These are phyloP conservation scores for Aplysia californica DNA, from an alignment of 1,140 invertebrate species.

Conservation along the genomic window DNA sequence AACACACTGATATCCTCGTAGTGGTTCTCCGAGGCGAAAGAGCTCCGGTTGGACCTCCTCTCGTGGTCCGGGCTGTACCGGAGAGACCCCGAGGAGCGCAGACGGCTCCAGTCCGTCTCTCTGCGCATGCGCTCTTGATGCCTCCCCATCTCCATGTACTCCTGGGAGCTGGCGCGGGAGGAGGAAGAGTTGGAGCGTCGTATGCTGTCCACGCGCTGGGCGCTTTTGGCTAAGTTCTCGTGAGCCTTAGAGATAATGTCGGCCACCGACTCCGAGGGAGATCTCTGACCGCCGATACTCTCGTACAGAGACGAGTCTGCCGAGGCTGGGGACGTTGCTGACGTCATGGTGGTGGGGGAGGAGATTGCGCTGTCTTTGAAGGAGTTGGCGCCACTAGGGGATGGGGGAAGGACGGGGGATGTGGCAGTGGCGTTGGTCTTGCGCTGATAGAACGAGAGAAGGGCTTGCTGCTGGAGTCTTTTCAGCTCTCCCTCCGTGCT, in stretches of 20 bases:
- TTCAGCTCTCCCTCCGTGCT: constrained; percentile 78
- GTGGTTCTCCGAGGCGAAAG: constrained; percentile 36
- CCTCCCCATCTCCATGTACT: constrained; percentile 58
- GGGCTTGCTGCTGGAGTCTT: constrained; percentile 84
- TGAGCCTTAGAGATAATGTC: constrained; percentile 39
- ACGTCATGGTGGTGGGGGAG: background rate
- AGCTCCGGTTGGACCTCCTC: constrained; percentile 32
- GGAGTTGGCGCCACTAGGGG: no score
- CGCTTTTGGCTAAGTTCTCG: constrained; percentile 42
- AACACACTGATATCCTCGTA: constrained; percentile 46
- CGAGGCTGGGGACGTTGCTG: background rate
- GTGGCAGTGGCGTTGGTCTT: constrained; percentile 67
- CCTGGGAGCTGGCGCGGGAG: constrained; percentile 37
- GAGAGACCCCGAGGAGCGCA: constrained; percentile 44
- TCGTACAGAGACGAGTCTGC: constrained; percentile 36
- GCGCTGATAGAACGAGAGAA: constrained; percentile 86
- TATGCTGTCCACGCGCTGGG: constrained; percentile 50
- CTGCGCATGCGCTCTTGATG: constrained; percentile 35
- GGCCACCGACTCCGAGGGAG: constrained; percentile 30
- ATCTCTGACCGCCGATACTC: constrained; percentile 4
- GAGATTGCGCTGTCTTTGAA: background rate
- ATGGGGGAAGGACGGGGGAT: constrained; percentile 1
- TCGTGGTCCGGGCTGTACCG: constrained; percentile 29
- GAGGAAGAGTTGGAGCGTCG: constrained; percentile 51
- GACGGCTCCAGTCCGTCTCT: constrained; percentile 56